A percentile compares a stretch with the other conserved stretches of the same genome.
phyloP scores from a whole-genome alignment of 1,140 invertebrate genomes.

The Panulirus ornatus region DNA sequence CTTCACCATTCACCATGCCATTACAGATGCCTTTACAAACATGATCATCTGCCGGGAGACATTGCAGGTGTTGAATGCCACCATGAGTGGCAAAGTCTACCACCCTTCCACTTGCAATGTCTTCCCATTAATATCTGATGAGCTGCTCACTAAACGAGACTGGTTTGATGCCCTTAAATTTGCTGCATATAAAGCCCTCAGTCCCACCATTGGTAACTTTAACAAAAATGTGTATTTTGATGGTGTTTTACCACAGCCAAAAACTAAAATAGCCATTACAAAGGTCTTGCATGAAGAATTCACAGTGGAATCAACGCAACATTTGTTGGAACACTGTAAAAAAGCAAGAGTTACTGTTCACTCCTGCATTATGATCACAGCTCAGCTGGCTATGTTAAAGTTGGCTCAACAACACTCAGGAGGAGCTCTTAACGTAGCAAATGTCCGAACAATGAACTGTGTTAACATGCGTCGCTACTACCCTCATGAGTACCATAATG shows the following conservation, averaged over 20 bases:
- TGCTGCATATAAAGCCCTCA: constrained; percentile 3
- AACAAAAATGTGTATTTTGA: constrained; percentile 24
- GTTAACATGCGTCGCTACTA: constrained; percentile 60
- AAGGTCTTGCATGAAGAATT: constrained; percentile 29
- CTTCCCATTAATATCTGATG: neutral
- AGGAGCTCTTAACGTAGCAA: neutral
- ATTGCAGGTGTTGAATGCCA: constrained; percentile 27
- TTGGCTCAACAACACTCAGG: constrained; percentile 12
- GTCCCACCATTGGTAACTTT: constrained; percentile 15
- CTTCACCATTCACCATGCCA: constrained; percentile 41
- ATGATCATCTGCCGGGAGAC: constrained; percentile 34
- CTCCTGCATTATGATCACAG: constrained; percentile 19
- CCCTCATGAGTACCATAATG: constrained; percentile 1
- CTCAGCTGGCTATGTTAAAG: constrained; percentile 26
- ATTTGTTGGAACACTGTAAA: constrained; percentile 11
- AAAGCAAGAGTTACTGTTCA: constrained; percentile 40
- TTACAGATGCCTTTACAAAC: constrained; percentile 57
- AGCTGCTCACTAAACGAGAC: neutral
- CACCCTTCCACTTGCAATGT: neutral
- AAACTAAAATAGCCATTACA: neutral
- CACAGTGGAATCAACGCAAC: neutral
- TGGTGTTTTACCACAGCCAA: constrained; percentile 40
- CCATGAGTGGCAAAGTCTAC: constrained; percentile 12
- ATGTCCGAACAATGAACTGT: constrained; percentile 36
- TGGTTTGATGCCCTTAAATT: constrained; percentile 7